These are phyloP conservation scores for Cheilosia variabilis DNA, from an alignment of 2,888 invertebrate genomes.

Conservation along the genomic window DNA sequence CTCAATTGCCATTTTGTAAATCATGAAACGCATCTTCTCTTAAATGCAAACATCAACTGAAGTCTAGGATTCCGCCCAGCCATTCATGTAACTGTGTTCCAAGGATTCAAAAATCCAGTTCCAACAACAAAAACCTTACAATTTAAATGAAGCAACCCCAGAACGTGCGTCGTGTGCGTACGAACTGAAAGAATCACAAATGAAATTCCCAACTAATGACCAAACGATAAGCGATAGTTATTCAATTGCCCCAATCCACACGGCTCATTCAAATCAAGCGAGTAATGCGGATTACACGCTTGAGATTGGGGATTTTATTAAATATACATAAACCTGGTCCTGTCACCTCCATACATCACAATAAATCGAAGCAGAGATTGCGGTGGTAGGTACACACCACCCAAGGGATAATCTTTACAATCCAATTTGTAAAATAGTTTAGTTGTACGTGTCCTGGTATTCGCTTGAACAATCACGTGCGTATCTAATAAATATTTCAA, in stretches of 20 bases:
- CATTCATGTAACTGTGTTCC: too few relatives aligned
- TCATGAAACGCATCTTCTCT: too few relatives aligned
- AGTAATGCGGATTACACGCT: background rate
- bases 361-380: constrained; percentile 41
- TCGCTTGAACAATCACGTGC: constrained; percentile 54
- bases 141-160: too few relatives aligned
- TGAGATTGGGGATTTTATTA: constrained; percentile 21
- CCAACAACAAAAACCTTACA: too few relatives aligned
- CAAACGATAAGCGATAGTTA: background rate
- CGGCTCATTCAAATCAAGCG: constrained; percentile 5
- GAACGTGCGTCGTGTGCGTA: too few relatives aligned
- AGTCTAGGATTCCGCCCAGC: too few relatives aligned
- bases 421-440: constrained; percentile 67
- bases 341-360: constrained; percentile 42
- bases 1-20: too few relatives aligned
- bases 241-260: background rate
- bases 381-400: constrained; percentile 20
- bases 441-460: constrained; percentile 50
- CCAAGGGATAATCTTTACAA: constrained; percentile 54
- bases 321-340: constrained; percentile 13
- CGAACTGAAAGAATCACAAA: too few relatives aligned
- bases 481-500: constrained; percentile 66
- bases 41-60: too few relatives aligned
- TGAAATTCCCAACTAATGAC: background rate
- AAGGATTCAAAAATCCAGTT: too few relatives aligned